A percentile compares a stretch with the other conserved stretches of the same genome.
Evolutionary conservation across 2,113 vertebrate genomes (phyloP).

Genomic region (Lates calcarifer): DNA sequence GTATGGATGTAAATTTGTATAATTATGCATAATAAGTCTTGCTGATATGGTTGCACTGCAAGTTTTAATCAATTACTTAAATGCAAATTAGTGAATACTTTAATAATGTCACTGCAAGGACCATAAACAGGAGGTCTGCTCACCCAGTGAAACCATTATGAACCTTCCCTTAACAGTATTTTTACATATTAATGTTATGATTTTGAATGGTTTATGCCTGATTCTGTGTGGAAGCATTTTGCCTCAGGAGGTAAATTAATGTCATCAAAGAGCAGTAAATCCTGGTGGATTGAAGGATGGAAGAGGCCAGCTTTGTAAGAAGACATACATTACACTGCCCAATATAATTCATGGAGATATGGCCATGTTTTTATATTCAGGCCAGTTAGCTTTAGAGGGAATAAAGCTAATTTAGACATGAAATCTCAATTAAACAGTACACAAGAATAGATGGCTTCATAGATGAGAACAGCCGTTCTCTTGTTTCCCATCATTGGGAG

Average conservation of each 20-base stretch:
- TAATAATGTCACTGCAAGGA: conserved; percentile 26
- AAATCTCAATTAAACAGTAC: conserved; percentile 25
- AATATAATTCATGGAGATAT: conserved; percentile 41
- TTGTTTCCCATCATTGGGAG: conserved; percentile 57
- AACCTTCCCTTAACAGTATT: conserved; percentile 20
- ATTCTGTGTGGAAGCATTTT: conserved; percentile 17
- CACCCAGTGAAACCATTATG: conserved; percentile 35
- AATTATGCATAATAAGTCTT: conserved; percentile 34
- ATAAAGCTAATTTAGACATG: conserved; percentile 52
- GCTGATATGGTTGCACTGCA: conserved; percentile 17
- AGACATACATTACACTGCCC: conserved; percentile 1
- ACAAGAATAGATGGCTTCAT: conserved; percentile 24
- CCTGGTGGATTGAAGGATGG: conserved; percentile 24
- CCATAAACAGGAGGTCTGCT: conserved; percentile 27
- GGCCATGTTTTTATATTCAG: conserved; percentile 48
- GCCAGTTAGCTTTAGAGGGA: conserved; percentile 41
- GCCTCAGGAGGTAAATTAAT: background rate
- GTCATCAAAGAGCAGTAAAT: conserved; percentile 19
- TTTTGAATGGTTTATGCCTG: conserved; percentile 12
- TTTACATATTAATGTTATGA: conserved; percentile 18
- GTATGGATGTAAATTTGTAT: conserved; percentile 29
- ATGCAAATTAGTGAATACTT: conserved; percentile 40
- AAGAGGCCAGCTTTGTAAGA: conserved; percentile 20
- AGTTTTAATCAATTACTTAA: conserved; percentile 57
- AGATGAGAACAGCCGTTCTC: conserved; percentile 46